phyloP scores from a whole-genome alignment of 2,113 vertebrate species.

The Nyctereutes procyonoides region DNA sequence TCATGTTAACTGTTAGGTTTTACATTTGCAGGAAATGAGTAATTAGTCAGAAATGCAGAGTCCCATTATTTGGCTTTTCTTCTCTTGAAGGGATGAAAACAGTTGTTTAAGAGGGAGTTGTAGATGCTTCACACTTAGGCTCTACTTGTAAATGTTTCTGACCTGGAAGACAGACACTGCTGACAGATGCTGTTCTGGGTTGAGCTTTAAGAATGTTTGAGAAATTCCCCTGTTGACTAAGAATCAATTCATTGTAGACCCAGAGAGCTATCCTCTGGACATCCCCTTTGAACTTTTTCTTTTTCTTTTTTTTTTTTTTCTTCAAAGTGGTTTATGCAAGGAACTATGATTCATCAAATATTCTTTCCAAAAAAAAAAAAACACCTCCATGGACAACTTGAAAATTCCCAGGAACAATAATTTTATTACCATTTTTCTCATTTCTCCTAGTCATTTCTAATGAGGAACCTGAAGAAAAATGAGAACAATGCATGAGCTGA shows the following conservation, averaged over 20 bases:
- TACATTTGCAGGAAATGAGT: constrained; percentile 61
- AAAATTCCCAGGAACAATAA: constrained; percentile 59
- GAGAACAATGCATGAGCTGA: neutral
- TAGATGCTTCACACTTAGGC: neutral
- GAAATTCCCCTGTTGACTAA: constrained; percentile 76
- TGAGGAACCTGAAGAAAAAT: neutral
- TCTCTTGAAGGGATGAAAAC: neutral
- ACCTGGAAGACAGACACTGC: constrained; percentile 27
- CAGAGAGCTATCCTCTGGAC: constrained; percentile 39
- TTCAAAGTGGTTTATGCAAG: constrained; percentile 10
- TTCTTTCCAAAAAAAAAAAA: constrained; percentile 69
- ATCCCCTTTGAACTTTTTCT: constrained; percentile 72
- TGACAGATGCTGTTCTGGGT: constrained; percentile 30
- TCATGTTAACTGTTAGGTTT: neutral
- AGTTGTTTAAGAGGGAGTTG: neutral
- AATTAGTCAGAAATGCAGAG: neutral
- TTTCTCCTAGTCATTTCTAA: constrained; percentile 14
- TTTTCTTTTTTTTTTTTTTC: neutral
- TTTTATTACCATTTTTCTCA: neutral
- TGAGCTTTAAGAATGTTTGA: constrained; percentile 35
- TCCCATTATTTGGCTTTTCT: neutral
- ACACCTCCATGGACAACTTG: constrained; percentile 51
- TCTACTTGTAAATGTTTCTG: neutral
- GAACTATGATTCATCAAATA: constrained; percentile 55
- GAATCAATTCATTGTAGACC: neutral